These are phyloP conservation scores for Sesamia inferens DNA, from an alignment of 2,888 invertebrate genomes.

Conservation along the genomic window DNA sequence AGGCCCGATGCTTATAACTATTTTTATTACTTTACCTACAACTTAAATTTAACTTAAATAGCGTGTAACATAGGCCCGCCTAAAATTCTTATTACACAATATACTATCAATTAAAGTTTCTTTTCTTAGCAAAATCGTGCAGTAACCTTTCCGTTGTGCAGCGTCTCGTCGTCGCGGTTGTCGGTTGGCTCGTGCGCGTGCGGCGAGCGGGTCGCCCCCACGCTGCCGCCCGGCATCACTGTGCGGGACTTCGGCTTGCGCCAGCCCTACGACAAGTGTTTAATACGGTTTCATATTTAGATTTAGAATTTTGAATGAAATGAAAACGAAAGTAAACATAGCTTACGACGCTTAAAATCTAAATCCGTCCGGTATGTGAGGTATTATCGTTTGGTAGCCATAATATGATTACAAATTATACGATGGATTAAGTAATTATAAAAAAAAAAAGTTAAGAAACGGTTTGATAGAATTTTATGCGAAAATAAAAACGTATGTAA, in stretches of 20 bases:
- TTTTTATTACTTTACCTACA: not conserved
- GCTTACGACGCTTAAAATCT: not conserved
- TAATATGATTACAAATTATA: conserved; percentile 82
- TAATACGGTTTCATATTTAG: conserved; percentile 13
- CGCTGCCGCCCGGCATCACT: conserved; percentile 91
- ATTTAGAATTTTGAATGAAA: not conserved
- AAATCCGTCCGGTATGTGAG: conserved; percentile 69
- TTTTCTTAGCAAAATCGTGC: conserved; percentile 10
- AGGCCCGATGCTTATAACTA: not conserved
- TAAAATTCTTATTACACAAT: not conserved
- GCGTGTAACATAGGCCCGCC: not conserved
- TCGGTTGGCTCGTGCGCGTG: conserved; percentile 75
- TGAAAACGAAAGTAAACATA: conserved; percentile 3
- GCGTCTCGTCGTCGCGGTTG: conserved; percentile 73
- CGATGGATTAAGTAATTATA: no score
- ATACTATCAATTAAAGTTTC: not conserved
- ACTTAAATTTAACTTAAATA: not conserved
- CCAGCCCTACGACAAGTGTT: conserved; percentile 90
- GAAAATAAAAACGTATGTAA: not conserved
- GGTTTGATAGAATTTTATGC: not conserved
- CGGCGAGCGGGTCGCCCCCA: conserved; percentile 80
- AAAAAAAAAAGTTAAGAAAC: not conserved
- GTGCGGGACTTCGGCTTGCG: conserved; percentile 94
- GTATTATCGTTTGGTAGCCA: conserved; percentile 95
- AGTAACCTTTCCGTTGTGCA: conserved; percentile 80